Conservation (phyloP, 2,113 vertebrate genomes). For the Tichodroma muraria region DNA sequence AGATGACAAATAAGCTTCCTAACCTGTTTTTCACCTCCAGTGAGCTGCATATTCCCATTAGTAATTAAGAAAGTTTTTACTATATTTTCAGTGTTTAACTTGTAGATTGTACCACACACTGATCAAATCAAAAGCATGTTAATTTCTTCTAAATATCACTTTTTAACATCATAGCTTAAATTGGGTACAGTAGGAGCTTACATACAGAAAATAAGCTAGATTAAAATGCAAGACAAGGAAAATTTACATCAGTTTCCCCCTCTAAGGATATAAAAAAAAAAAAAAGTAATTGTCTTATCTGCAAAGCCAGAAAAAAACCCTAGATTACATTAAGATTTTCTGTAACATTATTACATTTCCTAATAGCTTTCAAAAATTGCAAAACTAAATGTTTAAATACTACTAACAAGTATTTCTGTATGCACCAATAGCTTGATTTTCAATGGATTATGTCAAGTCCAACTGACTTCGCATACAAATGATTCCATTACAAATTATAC, state of each 20-base stretch:
- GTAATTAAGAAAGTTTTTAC: not conserved
- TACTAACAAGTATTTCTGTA: conserved; percentile 38
- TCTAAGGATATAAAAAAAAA: not conserved
- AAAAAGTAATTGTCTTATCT: not conserved
- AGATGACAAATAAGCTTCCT: not conserved
- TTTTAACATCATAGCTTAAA: not conserved
- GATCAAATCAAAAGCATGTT: not conserved
- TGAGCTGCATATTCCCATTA: not conserved
- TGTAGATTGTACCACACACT: not conserved
- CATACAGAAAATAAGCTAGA: not conserved
- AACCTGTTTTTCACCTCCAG: not conserved
- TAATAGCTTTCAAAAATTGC: not conserved
- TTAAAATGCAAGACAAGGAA: not conserved
- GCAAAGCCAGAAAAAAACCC: not conserved
- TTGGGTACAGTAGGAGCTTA: not conserved
- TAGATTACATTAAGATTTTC: not conserved
- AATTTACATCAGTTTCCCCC: not conserved
- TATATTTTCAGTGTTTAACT: not conserved
- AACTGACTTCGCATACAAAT: conserved; percentile 35
- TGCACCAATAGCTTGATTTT: conserved; percentile 17
- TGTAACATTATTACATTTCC: conserved; percentile 13
- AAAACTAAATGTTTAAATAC: conserved; percentile 17
- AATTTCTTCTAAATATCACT: not conserved
- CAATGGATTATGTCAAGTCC: not conserved
- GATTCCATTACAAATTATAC: not conserved